A percentile compares a stretch with the other conserved stretches of the same genome.
phyloP scores from a whole-genome alignment of 2,113 vertebrate species.

The Serilophus lunatus region DNA sequence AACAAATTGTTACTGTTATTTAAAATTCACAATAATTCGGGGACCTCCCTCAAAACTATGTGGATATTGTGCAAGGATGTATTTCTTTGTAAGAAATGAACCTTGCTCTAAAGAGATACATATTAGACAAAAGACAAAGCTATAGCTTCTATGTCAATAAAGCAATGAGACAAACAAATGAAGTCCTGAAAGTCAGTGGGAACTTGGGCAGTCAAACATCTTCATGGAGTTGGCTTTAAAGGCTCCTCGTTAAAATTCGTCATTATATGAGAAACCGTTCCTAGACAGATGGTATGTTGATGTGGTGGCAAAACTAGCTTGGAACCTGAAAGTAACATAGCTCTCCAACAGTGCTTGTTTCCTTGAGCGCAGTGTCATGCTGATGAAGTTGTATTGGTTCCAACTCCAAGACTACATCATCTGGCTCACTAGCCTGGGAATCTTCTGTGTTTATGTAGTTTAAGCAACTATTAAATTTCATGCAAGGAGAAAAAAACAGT shows the following conservation, averaged over 20 bases:
- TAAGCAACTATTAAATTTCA: not conserved
- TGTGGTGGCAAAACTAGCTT: not conserved
- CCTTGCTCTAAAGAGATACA: not conserved
- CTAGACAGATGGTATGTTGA: not conserved
- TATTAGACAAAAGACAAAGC: not conserved
- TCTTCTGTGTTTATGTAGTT: not conserved
- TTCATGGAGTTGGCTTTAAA: not conserved
- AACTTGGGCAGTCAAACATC: not conserved
- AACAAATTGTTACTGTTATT: not conserved
- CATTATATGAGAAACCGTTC: not conserved
- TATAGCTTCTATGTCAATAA: accelerated
- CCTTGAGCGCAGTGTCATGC: not conserved
- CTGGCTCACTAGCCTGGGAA: not conserved
- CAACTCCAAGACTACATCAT: not conserved
- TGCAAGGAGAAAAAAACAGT: not conserved
- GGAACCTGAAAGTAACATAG: not conserved
- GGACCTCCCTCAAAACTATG: not conserved
- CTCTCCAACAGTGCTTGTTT: not conserved
- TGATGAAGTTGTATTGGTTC: not conserved
- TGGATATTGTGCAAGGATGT: not conserved
- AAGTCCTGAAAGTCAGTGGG: not conserved
- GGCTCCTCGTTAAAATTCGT: not conserved
- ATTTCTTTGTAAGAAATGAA: not conserved
- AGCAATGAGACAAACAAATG: not conserved
- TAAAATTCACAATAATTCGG: not conserved